Evolutionary conservation across 2,113 vertebrate species (phyloP).

Genomic region (Circaetus cinerascens): DNA sequence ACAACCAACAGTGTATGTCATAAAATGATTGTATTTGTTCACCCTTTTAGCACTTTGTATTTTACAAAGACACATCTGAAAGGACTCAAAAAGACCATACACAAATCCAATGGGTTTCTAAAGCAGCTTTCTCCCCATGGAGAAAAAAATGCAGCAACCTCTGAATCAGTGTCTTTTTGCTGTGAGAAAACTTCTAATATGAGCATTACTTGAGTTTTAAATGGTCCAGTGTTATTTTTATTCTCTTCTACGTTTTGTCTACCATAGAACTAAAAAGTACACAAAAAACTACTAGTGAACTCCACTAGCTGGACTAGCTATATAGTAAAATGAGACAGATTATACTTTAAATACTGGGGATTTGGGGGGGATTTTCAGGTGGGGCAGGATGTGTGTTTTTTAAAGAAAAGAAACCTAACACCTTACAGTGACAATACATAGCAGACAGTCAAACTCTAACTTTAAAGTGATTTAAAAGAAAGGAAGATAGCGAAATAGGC

Average conservation of each 20-base stretch:
- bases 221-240: background rate
- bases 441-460: background rate
- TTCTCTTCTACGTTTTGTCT: background rate
- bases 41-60: background rate
- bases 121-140: background rate
- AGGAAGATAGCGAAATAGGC: background rate
- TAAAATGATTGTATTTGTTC: background rate
- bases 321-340: background rate
- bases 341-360: background rate
- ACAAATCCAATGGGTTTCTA: background rate
- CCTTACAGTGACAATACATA: background rate
- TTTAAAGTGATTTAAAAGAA: background rate
- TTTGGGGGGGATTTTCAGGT: background rate
- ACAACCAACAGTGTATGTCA: too few species aligned
- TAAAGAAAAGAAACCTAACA: background rate
- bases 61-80: background rate
- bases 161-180: background rate
- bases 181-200: background rate
- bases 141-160: background rate
- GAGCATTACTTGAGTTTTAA: background rate
- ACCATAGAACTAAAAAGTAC: background rate
- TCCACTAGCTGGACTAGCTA: background rate
- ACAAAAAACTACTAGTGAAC: background rate
- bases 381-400: background rate
- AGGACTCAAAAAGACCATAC: background rate